These are phyloP conservation scores for Amblyraja radiata DNA, from an alignment of 2,797 vertebrate species.

Conservation along the genomic window DNA sequence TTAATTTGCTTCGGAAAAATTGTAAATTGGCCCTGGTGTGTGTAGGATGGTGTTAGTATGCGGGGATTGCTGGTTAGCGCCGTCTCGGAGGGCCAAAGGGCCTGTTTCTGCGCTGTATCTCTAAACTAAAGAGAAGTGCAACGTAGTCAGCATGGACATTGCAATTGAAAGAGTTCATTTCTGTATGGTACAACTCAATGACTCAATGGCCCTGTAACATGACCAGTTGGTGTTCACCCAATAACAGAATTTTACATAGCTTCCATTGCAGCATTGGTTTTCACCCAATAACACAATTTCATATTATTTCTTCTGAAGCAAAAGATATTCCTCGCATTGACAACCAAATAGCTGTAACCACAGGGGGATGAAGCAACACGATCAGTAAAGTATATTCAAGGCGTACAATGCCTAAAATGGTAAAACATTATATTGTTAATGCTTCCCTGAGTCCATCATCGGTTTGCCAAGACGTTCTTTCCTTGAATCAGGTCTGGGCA, in stretches of 20 bases:
- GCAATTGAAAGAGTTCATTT: no score
- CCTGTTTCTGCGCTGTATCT: no score
- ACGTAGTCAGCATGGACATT: no score
- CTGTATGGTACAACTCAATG: no score
- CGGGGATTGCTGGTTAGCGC: no score
- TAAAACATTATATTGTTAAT: neutral
- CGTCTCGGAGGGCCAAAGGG: no score
- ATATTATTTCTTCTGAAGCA: neutral
- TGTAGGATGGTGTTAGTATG: no score
- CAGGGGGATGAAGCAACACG: conserved; percentile 10
- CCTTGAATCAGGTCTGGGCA: conserved; percentile 21
- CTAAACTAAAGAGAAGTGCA: no score
- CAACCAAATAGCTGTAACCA: conserved; percentile 5
- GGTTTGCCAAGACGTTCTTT: conserved; percentile 7
- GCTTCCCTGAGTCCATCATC: neutral
- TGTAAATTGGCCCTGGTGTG: no score
- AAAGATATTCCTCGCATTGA: neutral
- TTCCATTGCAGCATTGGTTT: neutral
- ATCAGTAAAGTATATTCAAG: neutral
- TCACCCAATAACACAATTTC: neutral
- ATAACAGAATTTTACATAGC: neutral
- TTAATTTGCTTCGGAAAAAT: no score
- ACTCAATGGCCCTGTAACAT: neutral
- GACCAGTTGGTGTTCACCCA: neutral
- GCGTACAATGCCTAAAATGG: neutral